Base-by-base conservation (phyloP, 2,888 invertebrate genomes). In the Catocala nupta region DNA sequence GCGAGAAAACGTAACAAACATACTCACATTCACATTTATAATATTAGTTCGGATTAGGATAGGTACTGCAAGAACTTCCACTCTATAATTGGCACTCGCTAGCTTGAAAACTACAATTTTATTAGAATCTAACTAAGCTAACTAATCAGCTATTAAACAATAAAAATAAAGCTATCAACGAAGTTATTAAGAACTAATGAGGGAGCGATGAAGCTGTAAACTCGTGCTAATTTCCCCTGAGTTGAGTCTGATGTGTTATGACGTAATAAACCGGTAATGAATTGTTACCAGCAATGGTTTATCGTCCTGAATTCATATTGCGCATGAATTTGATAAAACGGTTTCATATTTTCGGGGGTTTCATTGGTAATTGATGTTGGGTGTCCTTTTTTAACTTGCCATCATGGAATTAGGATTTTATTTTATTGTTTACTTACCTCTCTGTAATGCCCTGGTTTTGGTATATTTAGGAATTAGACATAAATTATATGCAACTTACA, bases 191-290 rank as follows among this genome's bases (percentile, higher is more conserved):
- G 54, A 73, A 72, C 72, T 75, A 77, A 77, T 78, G 70, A 75
- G 47, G 55, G 64, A 69, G 72, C 71, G 70, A 75, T 73, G 60
- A 76, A 75, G 82, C 70, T 73, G 75, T 84, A 84, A 87, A 82
- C 83, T 84, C 71, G 65, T 59, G 71, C 77, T 87, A 86, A 90
- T 90, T 90, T 90, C 89, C 90, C 90, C 65, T 68, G 90, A 87
- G 90, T 77, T 82, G 77, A 72, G 70, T 65, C 72, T 81, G 81
- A 82, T 85, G 78, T 70, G 82, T 85, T 84, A 87, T 73, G 79
- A 78, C 75, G 80, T 77, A 78, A 83, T 90, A 86, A 89, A 89
- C 81, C 63, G 65, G 36, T 82, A 82, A 82, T 82, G 73, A 80
- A 78, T 76, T 65, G 67, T 71, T 71, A 70, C 67, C 64, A 68